Conservation (phyloP, 2,888 invertebrate species). For the Andrena fulva region DNA sequence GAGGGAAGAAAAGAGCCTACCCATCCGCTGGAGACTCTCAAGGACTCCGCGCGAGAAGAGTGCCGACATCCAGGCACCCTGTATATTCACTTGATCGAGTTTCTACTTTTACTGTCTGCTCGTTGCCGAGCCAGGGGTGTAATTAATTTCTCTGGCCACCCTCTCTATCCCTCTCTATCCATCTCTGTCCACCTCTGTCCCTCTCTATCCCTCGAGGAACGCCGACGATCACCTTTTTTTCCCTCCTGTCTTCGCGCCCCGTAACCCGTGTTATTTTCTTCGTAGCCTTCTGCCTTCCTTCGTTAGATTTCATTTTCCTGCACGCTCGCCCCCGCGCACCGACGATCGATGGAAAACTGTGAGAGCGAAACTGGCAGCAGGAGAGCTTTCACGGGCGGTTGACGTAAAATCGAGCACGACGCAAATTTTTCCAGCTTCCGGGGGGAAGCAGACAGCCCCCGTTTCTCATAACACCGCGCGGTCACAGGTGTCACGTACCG, state of each 20-base stretch:
- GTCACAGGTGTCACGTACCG: constrained; percentile 15
- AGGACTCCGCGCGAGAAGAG: constrained; percentile 23
- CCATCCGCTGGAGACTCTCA: constrained; percentile 8
- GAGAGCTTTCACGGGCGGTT: neutral
- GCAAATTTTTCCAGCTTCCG: constrained; percentile 23
- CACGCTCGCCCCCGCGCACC: neutral
- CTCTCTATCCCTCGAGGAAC: neutral
- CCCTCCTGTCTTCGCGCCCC: constrained; percentile 15
- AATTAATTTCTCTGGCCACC: constrained; percentile 58
- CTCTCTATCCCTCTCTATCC: no score
- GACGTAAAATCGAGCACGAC: constrained; percentile 15
- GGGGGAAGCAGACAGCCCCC: neutral
- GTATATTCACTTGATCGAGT: constrained; percentile 48
- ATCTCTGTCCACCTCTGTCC: neutral
- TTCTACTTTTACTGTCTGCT: constrained; percentile 49
- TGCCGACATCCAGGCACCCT: constrained; percentile 29
- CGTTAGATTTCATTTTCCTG: neutral
- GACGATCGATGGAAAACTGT: constrained; percentile 8
- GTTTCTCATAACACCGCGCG: neutral
- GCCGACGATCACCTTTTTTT: neutral
- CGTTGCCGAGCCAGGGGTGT: constrained; percentile 10
- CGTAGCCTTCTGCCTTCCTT: neutral
- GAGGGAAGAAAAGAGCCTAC: neutral
- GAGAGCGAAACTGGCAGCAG: neutral
- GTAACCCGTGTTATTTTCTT: constrained; percentile 35